Conservation (phyloP, 2,888 invertebrate genomes). For the Xylocampa areola region DNA sequence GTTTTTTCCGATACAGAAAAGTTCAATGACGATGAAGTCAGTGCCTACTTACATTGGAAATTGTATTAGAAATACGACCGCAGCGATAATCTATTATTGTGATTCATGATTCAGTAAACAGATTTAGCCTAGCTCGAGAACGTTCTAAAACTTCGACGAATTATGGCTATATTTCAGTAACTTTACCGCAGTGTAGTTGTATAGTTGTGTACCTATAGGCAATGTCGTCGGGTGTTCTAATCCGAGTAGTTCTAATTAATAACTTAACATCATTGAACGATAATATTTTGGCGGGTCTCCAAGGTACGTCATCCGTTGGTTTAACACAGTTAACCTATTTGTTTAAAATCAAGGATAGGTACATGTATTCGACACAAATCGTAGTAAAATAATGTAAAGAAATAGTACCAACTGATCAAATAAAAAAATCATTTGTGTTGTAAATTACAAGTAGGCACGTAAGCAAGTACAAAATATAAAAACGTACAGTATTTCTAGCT, state of each 20-base stretch:
- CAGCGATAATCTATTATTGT: constrained; percentile 67
- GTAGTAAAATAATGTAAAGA: constrained; percentile 18
- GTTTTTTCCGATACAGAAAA: constrained; percentile 17
- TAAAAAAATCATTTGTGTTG: constrained; percentile 1
- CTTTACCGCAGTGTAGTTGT: constrained; percentile 53
- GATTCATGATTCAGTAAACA: constrained; percentile 74
- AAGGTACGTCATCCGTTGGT: constrained; percentile 70
- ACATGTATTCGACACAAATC: constrained; percentile 42
- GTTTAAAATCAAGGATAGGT: constrained; percentile 72
- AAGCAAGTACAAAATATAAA: no score
- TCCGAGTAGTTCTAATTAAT: constrained; percentile 73
- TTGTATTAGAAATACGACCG: constrained; percentile 59
- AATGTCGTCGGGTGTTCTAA: constrained; percentile 53
- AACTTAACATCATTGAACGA: constrained; percentile 74
- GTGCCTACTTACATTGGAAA: constrained; percentile 29
- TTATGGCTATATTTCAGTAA: constrained; percentile 58
- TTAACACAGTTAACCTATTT: constrained; percentile 81
- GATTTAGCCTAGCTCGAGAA: constrained; percentile 72
- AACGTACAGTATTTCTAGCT: constrained; percentile 11
- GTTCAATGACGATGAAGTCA: constrained; percentile 37
- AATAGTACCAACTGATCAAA: constrained; percentile 4
- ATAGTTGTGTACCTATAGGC: constrained; percentile 43
- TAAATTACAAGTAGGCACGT: no score
- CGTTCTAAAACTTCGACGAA: constrained; percentile 68
- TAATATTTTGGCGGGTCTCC: constrained; percentile 75